These are phyloP conservation scores for Blennius ocellaris DNA, from an alignment of 2,113 vertebrate genomes.

Conservation along the genomic window DNA sequence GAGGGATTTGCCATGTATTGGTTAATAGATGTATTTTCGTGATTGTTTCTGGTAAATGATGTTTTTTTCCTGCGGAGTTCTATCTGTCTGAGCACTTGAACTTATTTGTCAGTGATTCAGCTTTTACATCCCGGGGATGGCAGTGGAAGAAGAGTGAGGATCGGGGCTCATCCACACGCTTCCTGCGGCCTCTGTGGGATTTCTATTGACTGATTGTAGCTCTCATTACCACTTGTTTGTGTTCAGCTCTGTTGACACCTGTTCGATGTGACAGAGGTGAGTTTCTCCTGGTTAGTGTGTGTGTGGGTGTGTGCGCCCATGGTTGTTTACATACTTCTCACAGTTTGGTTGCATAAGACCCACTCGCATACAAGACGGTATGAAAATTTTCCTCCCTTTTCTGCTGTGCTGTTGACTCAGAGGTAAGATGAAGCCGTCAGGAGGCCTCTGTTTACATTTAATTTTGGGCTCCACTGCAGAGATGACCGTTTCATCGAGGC, in stretches of 20 bases:
- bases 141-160: background rate
- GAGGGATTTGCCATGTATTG: constrained; percentile 8
- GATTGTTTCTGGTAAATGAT: constrained; percentile 35
- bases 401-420: constrained; percentile 22
- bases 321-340: constrained; percentile 12
- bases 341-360: constrained; percentile 32
- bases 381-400: constrained; percentile 31
- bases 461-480: constrained; percentile 15
- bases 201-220: constrained; percentile 24
- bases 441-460: constrained; percentile 47
- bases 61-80: constrained; percentile 44
- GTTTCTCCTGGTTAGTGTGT: constrained; percentile 2
- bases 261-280: constrained; percentile 32
- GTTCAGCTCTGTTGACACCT: constrained; percentile 39
- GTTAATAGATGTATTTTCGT: constrained; percentile 12
- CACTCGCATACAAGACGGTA: constrained; percentile 6
- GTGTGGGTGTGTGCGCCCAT: constrained; percentile 1
- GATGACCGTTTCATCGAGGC: constrained; percentile 9
- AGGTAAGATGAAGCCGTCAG: constrained; percentile 14
- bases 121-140: constrained; percentile 10
- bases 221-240: constrained; percentile 42
- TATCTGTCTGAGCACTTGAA: constrained; percentile 13
- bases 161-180: background rate
- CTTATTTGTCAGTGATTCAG: constrained; percentile 30
- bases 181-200: constrained; percentile 10